These are phyloP conservation scores for Pyrrhia umbra DNA, from an alignment of 2,888 invertebrate genomes.

Conservation along the genomic window DNA sequence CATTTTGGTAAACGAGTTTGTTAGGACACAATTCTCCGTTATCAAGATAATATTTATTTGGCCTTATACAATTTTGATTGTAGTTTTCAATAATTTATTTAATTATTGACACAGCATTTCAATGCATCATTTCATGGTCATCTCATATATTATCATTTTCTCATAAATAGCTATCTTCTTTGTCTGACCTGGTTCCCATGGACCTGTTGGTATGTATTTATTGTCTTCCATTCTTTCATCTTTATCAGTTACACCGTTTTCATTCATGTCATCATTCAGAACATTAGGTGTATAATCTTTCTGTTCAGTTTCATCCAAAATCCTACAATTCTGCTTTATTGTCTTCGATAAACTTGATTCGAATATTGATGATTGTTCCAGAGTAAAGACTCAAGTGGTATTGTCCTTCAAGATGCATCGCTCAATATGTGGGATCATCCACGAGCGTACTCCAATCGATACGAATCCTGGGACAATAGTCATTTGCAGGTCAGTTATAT, in stretches of 20 bases:
- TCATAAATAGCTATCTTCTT: too few species aligned
- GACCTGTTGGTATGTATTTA: too few species aligned
- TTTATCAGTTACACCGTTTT: too few species aligned
- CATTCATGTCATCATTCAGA: background rate
- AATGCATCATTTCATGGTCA: background rate
- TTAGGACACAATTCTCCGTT: background rate
- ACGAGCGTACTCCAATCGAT: conserved; percentile 94
- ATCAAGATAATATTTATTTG: background rate
- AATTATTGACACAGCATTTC: background rate
- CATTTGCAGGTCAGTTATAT: conserved; percentile 88
- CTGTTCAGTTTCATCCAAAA: background rate
- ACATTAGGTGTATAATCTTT: background rate
- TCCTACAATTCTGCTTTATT: background rate
- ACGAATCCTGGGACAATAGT: conserved; percentile 94
- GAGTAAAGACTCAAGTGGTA: conserved; percentile 93
- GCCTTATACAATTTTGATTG: background rate
- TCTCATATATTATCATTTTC: background rate
- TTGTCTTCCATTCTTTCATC: too few species aligned
- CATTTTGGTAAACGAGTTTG: background rate
- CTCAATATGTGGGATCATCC: conserved; percentile 96
- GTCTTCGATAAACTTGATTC: conserved; percentile 15
- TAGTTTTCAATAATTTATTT: background rate
- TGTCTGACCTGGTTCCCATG: too few species aligned
- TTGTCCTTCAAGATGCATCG: conserved; percentile 92
- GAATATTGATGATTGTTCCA: conserved; percentile 81